Evolutionary conservation across 1,140 invertebrate species (phyloP).

Genomic region (Trachymyrmex cornetzi): DNA sequence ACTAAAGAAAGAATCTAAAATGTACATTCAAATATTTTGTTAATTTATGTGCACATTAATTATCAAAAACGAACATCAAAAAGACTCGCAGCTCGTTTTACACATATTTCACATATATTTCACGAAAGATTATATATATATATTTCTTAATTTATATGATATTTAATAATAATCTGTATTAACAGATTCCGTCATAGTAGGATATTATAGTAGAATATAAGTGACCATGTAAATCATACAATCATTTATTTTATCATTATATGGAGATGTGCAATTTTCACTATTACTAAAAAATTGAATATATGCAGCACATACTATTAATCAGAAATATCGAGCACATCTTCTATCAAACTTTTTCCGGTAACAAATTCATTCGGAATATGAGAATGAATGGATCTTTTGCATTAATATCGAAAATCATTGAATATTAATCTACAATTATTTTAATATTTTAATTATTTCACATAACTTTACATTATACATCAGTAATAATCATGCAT

Average conservation of each 20-base stretch:
- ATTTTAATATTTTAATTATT: conserved; percentile 38
- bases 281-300: neutral
- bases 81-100: neutral
- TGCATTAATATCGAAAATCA: conserved; percentile 19
- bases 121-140: neutral
- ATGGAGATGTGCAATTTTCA: conserved; percentile 53
- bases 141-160: conserved; percentile 15
- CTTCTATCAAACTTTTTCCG: conserved; percentile 27
- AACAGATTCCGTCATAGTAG: neutral
- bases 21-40: conserved; percentile 23
- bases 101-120: neutral
- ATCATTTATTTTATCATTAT: conserved; percentile 3
- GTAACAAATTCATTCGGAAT: conserved; percentile 21
- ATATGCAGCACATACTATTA: conserved; percentile 17
- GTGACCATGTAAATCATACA: neutral
- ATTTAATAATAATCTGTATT: conserved; percentile 21
- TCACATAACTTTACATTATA: conserved; percentile 22
- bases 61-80: conserved; percentile 11
- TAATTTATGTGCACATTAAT: conserved; percentile 4
- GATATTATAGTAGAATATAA: neutral
- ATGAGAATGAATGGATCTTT: neutral
- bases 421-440: conserved; percentile 1
- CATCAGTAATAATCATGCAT: neutral
- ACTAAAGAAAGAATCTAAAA: neutral
- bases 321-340: conserved; percentile 40